phyloP scores from a whole-genome alignment of 2,888 invertebrate species.

The Alcis repandata region DNA sequence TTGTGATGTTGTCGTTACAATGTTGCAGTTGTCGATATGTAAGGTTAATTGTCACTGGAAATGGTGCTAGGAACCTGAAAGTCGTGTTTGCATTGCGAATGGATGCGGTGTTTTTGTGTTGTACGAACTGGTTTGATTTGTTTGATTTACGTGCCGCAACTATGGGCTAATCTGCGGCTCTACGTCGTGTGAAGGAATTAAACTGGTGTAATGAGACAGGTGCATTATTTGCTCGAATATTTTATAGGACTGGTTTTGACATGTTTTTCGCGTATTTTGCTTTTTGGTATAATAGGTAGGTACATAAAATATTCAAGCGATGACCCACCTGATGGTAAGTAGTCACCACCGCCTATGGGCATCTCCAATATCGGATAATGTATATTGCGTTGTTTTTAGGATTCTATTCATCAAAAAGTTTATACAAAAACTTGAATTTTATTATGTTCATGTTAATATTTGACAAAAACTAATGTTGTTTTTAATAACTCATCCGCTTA shows the following conservation, averaged over 20 bases:
- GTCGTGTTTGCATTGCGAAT: conserved; percentile 35
- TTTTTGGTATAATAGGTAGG: neutral
- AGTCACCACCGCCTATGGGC: no score
- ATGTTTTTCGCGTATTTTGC: neutral
- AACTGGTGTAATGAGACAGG: conserved; percentile 31
- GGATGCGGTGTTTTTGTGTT: conserved; percentile 37
- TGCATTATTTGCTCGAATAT: conserved; percentile 10
- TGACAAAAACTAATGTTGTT: no score
- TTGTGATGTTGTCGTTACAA: conserved; percentile 19
- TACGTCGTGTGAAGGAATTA: conserved; percentile 21
- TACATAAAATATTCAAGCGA: no score
- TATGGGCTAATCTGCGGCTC: neutral
- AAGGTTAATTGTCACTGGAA: conserved; percentile 39
- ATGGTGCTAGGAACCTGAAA: conserved; percentile 40
- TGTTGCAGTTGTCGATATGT: conserved; percentile 34
- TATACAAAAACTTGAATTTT: no score
- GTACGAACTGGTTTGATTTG: conserved; percentile 27
- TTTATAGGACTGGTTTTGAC: no score
- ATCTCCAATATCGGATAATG: no score
- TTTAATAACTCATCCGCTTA: no score
- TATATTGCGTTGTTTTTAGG: no score
- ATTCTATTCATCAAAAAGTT: no score
- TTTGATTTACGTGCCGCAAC: conserved; percentile 22
- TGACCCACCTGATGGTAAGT: no score
- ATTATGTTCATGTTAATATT: no score